Evolutionary conservation across 2,113 vertebrate species (phyloP).

Genomic region (Thomomys bottae): DNA sequence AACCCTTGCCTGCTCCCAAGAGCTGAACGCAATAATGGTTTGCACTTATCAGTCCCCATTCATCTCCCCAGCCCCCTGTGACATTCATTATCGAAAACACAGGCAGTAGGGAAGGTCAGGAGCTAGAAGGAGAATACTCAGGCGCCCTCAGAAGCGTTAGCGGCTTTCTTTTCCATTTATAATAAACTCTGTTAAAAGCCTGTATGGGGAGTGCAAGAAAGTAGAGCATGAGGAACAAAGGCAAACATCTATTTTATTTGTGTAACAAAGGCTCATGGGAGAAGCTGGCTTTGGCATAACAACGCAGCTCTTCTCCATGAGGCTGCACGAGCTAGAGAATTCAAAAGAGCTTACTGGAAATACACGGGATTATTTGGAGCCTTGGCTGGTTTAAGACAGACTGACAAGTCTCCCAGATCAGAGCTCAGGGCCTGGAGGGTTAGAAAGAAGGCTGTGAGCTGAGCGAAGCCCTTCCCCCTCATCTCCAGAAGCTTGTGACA

Average conservation of each 20-base stretch:
- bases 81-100: constrained; percentile 62
- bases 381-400: constrained; percentile 19
- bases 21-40: constrained; percentile 1
- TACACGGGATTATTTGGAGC: constrained; percentile 20
- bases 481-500: neutral
- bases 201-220: constrained; percentile 53
- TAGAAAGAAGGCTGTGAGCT: neutral
- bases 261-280: constrained; percentile 80
- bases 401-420: neutral
- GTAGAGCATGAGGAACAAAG: constrained; percentile 76
- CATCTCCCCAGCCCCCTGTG: constrained; percentile 1
- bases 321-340: constrained; percentile 59
- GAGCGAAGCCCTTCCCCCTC: neutral
- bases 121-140: constrained; percentile 10
- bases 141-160: neutral
- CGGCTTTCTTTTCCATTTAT: constrained; percentile 74
- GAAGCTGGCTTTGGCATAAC: constrained; percentile 78
- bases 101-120: constrained; percentile 47
- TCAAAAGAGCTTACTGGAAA: constrained; percentile 68
- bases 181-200: constrained; percentile 79
- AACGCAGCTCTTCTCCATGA: constrained; percentile 49
- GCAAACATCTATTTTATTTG: constrained; percentile 83
- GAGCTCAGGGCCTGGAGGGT: neutral
- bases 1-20: neutral
- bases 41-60: constrained; percentile 36